Evolutionary conservation across 2,888 invertebrate species (phyloP).

Genomic region (Latrodectus elegans): DNA sequence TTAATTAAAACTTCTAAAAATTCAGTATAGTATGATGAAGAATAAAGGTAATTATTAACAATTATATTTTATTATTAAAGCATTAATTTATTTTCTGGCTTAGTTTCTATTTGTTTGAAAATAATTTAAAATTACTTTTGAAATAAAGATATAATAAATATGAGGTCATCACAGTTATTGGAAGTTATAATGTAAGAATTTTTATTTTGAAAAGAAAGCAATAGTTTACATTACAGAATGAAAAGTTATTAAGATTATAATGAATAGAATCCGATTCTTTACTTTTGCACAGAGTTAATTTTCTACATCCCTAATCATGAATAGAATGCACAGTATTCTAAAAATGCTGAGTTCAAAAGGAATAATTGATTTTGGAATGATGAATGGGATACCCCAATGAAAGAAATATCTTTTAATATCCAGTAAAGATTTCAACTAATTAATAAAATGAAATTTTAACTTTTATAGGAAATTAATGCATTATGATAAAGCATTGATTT

Average conservation of each 20-base stretch:
- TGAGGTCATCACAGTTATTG: too few species aligned
- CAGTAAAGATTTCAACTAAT: too few species aligned
- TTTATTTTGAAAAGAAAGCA: neutral
- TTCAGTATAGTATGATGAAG: too few species aligned
- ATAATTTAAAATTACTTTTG: conserved; percentile 31
- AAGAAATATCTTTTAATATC: neutral
- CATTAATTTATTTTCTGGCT: conserved; percentile 29
- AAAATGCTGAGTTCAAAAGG: neutral
- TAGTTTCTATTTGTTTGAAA: conserved; percentile 47
- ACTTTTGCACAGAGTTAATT: neutral
- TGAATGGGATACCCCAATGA: neutral
- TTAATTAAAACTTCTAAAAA: too few species aligned
- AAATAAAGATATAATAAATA: too few species aligned
- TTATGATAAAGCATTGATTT: too few species aligned
- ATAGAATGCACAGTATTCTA: neutral
- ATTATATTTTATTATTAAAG: neutral
- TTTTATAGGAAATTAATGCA: too few species aligned
- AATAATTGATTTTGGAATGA: too few species aligned
- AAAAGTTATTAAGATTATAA: conserved; percentile 25
- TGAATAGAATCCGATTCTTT: conserved; percentile 22
- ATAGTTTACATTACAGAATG: conserved; percentile 1
- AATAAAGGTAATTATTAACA: too few species aligned
- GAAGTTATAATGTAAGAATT: neutral
- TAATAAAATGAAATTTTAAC: too few species aligned
- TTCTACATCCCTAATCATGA: neutral